Conservation (phyloP, 1,140 invertebrate species). For the Lordiphosa clarofinis region DNA sequence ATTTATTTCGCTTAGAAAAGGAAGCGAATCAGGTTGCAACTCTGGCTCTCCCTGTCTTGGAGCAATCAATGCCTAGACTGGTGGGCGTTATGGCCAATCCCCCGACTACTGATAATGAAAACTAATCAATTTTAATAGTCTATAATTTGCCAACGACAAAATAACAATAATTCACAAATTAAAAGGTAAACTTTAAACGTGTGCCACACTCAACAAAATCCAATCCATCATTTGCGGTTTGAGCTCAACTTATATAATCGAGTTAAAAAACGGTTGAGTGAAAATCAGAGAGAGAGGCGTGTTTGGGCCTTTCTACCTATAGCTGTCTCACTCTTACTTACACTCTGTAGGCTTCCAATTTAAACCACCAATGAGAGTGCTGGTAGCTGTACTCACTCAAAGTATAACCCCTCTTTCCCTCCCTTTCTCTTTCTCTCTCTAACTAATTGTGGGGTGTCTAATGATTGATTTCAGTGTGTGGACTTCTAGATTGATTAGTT, state of each 20-base stretch:
- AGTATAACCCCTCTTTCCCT: no score
- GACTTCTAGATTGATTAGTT: constrained; percentile 62
- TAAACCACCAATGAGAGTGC: constrained; percentile 5
- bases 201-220: constrained; percentile 21
- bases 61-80: constrained; percentile 14
- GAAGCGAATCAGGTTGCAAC: background rate
- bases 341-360: background rate
- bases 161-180: constrained; percentile 57
- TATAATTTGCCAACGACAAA: constrained; percentile 60
- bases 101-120: constrained; percentile 37
- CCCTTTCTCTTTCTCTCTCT: no score
- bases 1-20: constrained; percentile 45
- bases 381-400: no score
- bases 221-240: background rate
- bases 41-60: background rate
- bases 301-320: constrained; percentile 1
- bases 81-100: constrained; percentile 14
- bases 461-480: constrained; percentile 52
- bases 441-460: background rate
- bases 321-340: constrained; percentile 2
- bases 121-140: constrained; percentile 71
- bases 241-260: constrained; percentile 60
- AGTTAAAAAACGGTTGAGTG: constrained; percentile 35
- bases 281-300: constrained; percentile 35
- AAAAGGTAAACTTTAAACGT: constrained; percentile 46